A percentile compares a stretch with the other conserved stretches of the same genome.
Evolutionary conservation across 2,797 vertebrate species (phyloP).

Genomic region (Alca torda): DNA sequence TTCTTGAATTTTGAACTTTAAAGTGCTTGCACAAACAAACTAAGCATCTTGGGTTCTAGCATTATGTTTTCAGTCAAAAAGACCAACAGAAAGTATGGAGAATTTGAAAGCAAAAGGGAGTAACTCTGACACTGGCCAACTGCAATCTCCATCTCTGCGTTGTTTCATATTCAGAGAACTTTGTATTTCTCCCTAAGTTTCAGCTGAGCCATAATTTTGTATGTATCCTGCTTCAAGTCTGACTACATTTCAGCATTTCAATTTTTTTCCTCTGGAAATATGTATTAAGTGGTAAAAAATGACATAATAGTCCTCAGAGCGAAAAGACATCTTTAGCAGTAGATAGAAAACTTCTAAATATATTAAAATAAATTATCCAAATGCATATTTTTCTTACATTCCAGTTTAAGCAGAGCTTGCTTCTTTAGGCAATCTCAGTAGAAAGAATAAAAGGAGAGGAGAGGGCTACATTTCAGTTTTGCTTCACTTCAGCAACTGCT

Average conservation of each 20-base stretch:
- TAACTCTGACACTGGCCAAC: background rate
- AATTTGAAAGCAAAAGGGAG: background rate
- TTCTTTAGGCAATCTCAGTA: background rate
- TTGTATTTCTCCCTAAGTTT: background rate
- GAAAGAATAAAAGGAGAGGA: background rate
- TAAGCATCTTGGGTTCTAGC: background rate
- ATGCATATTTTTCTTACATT: background rate
- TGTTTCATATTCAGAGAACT: background rate
- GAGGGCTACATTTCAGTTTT: background rate
- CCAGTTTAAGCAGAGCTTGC: background rate
- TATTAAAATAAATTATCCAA: background rate
- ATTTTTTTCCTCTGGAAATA: background rate
- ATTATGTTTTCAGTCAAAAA: background rate
- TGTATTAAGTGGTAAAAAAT: background rate
- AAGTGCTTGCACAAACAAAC: background rate
- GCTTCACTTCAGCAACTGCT: constrained; percentile 14
- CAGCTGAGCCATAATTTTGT: background rate
- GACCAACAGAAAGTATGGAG: background rate
- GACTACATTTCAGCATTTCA: background rate
- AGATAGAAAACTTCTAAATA: background rate
- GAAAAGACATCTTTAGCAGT: background rate
- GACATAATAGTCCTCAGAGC: background rate
- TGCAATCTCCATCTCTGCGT: fast-evolving
- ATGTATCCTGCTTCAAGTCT: background rate
- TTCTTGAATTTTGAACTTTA: background rate